phyloP scores from a whole-genome alignment of 92 coral and sea anemone genomes.

The Ricordea florida region DNA sequence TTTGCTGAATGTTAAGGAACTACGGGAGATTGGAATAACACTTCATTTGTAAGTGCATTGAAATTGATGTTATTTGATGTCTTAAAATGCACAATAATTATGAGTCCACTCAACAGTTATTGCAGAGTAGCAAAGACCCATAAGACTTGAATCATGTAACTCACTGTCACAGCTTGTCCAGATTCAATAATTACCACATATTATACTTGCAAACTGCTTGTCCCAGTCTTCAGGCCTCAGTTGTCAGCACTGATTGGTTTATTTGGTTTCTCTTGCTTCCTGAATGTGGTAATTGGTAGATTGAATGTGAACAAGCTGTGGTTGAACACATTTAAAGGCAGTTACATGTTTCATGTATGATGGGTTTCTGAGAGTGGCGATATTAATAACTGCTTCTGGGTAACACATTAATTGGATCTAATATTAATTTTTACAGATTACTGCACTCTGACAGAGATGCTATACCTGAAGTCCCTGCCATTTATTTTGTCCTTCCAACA shows the following conservation, averaged over 20 bases:
- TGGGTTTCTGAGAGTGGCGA: not conserved
- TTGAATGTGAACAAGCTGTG: too few relatives aligned
- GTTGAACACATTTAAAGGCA: too few relatives aligned
- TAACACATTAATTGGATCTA: not conserved
- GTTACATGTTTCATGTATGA: not conserved
- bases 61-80: not conserved
- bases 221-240: too few relatives aligned
- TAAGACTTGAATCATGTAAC: too few relatives aligned
- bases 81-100: not conserved
- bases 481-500: conserved; percentile 96
- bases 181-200: too few relatives aligned
- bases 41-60: conserved; percentile 85
- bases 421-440: conserved; percentile 69
- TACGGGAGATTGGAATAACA: conserved; percentile 95
- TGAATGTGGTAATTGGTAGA: too few relatives aligned
- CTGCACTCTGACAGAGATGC: conserved; percentile 96
- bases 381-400: not conserved
- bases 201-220: too few relatives aligned
- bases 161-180: too few relatives aligned
- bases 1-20: conserved; percentile 88
- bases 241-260: too few relatives aligned
- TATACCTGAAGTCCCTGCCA: conserved; percentile 97
- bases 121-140: too few relatives aligned
- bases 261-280: not conserved
- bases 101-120: too few relatives aligned